Percentiles rank a stretch among this genome's conserved stretches.
These are phyloP conservation scores for Pachyrhynchus sulphureomaculatus DNA, from an alignment of 1,140 invertebrate genomes.

Conservation along the genomic window DNA sequence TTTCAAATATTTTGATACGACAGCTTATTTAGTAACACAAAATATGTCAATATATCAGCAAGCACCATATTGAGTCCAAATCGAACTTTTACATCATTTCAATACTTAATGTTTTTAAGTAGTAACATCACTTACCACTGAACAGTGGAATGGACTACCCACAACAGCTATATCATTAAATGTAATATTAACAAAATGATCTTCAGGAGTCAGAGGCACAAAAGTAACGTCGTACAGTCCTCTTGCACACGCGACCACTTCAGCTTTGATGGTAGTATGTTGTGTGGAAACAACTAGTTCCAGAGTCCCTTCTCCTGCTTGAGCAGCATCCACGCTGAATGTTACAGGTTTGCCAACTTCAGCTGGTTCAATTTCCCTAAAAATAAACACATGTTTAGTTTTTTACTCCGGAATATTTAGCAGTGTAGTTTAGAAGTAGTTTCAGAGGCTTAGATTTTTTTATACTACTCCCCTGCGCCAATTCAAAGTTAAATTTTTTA, in stretches of 20 bases:
- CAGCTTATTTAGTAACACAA: too few relatives aligned
- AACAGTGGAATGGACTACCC: constrained; percentile 85
- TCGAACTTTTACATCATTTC: too few relatives aligned
- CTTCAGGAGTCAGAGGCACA: constrained; percentile 83
- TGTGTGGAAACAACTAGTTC: constrained; percentile 92
- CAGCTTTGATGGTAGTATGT: constrained; percentile 82
- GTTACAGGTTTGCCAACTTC: constrained; percentile 81
- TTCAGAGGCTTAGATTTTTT: too few relatives aligned
- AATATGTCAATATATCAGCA: too few relatives aligned
- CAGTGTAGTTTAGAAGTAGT: too few relatives aligned
- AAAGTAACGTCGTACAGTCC: constrained; percentile 97
- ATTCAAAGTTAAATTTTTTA: too few relatives aligned
- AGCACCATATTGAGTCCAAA: too few relatives aligned
- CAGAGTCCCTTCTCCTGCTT: constrained; percentile 93
- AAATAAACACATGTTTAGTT: too few relatives aligned
- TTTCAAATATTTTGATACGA: too few relatives aligned
- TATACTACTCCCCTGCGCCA: too few relatives aligned
- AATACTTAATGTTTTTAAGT: too few relatives aligned
- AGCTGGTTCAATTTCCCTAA: constrained; percentile 57
- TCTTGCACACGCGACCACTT: constrained; percentile 80
- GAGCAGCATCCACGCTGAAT: constrained; percentile 92
- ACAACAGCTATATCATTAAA: constrained; percentile 94
- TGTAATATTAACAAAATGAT: constrained; percentile 93
- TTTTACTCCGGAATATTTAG: too few relatives aligned
- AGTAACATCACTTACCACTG: constrained; percentile 45